Evolutionary conservation across 1,140 invertebrate species (phyloP).

Genomic region (Musca domestica): DNA sequence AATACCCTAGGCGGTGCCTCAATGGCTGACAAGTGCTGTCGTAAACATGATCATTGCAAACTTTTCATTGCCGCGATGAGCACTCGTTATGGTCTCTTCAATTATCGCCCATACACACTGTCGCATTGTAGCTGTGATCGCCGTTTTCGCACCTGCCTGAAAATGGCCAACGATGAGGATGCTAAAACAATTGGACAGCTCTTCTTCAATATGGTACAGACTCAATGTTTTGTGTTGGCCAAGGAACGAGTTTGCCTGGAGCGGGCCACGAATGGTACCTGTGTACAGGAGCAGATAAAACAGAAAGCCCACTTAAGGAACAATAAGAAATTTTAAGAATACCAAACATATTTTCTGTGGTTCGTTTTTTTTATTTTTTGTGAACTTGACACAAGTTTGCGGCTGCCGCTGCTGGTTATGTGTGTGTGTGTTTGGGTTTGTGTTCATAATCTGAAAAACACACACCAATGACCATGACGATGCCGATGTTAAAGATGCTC

Average conservation of each 20-base stretch:
- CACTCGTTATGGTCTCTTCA: conserved; percentile 71
- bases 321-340: conserved; percentile 65
- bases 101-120: conserved; percentile 78
- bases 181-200: conserved; percentile 88
- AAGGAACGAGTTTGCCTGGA: conserved; percentile 72
- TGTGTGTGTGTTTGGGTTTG: no score
- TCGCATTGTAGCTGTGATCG: conserved; percentile 81
- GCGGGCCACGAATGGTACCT: conserved; percentile 81
- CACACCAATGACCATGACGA: no score
- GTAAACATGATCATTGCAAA: conserved; percentile 74
- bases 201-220: conserved; percentile 92
- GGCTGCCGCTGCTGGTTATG: no score
- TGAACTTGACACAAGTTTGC: no score
- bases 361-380: no score
- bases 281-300: conserved; percentile 64
- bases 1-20: conserved; percentile 71
- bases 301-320: conserved; percentile 75
- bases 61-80: conserved; percentile 68
- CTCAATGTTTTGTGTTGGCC: conserved; percentile 86
- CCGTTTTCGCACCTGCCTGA: conserved; percentile 88
- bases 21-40: conserved; percentile 75
- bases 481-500: no score
- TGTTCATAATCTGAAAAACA: no score
- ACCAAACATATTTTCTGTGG: not conserved
- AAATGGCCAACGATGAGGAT: conserved; percentile 77